Base-by-base conservation (phyloP, 2,113 vertebrate genomes). In the Barnardius zonarius region DNA sequence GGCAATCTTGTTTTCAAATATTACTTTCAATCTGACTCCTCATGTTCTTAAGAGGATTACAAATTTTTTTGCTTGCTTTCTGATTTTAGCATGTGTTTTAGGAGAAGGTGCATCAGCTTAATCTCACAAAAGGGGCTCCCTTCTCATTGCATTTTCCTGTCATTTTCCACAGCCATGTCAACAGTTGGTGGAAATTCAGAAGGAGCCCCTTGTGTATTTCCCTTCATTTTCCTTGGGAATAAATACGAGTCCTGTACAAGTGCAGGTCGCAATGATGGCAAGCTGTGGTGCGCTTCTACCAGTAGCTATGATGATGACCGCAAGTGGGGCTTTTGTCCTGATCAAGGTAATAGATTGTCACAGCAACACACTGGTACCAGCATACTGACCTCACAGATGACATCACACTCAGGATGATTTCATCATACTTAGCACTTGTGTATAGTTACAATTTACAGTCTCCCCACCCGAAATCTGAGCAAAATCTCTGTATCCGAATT, bases 281-380 rank as follows among this genome's bases (percentile, higher is more conserved):
- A 99, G 90, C 94, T 98, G 96, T 99, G 99, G 99, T 99, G 99
- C 0, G 98, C 98, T 3, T 98, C 96, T 28, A 98, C 98, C 12
- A 98, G 98, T 75, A 99, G 97, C 93, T 99, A 99, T 2, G 99
- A 99, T 2, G 99, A 99, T 4, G 99, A 99, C 96, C 99, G 99
- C 91, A 99, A 99, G 93, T 99, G 99, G 99, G 99, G 99, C 83
- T 99, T 99, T 77, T 99, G 99, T 94, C 99, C 99, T 0, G 99
- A 99, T 37, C 98, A 99, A 99, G 99, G 99, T 99, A 97, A 17
- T 4, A 7, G 11, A 27, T 5, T 23, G 27, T 13, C 76, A 33
- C 17, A 63, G 61, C 30, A 20, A 1, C 3, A 3, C 19, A 3
- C 13, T 7, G 15, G 19, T 4, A n/a, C 10, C 57, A 7, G 35